phyloP scores from a whole-genome alignment of 2,797 vertebrate genomes.

The Lepus oiostolus region DNA sequence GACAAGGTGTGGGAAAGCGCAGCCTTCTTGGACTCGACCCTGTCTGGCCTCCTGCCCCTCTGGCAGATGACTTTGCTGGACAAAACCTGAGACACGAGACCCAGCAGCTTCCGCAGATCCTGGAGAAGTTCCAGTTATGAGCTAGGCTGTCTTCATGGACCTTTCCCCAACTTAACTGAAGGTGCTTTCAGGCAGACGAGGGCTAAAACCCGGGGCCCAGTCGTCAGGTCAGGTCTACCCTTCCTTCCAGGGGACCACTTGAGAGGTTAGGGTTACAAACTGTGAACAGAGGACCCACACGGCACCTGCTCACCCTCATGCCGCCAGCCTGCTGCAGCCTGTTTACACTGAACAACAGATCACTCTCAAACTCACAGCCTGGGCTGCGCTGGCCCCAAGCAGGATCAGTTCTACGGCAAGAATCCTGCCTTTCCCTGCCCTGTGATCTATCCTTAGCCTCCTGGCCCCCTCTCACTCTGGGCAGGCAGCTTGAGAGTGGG shows the following conservation, averaged over 20 bases:
- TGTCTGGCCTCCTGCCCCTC: constrained; percentile 54
- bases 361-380: neutral
- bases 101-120: constrained; percentile 57
- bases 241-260: neutral
- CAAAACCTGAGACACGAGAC: constrained; percentile 66
- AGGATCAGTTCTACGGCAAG: neutral
- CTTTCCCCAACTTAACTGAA: constrained; percentile 74
- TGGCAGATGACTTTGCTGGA: constrained; percentile 76
- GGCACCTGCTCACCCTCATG: neutral
- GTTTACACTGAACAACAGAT: neutral
- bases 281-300: neutral
- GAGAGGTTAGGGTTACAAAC: neutral
- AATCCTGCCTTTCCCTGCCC: neutral
- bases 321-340: too few relatives aligned
- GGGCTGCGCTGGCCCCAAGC: neutral
- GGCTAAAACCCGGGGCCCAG: neutral
- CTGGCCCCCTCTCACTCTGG: neutral
- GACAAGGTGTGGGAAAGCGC: constrained; percentile 55
- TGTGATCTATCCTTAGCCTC: neutral
- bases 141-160: constrained; percentile 59
- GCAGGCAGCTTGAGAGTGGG: neutral
- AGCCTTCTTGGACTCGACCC: constrained; percentile 56
- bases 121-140: neutral
- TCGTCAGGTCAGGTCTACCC: neutral
- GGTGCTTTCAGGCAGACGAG: neutral